phyloP scores from a whole-genome alignment of 2,797 vertebrate species.

The Poecile montanus region DNA sequence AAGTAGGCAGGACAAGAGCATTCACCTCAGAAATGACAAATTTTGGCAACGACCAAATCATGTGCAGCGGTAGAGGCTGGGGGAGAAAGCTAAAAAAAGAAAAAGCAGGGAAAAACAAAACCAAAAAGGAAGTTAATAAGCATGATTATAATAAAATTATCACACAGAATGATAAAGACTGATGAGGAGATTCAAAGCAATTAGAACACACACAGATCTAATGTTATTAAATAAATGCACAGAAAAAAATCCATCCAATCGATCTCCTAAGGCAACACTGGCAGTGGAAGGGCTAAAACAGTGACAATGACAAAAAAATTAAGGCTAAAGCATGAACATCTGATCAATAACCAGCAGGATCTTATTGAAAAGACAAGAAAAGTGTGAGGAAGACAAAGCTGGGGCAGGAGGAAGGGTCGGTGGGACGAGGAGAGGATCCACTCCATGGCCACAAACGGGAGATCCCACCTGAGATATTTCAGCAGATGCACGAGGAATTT shows the following conservation, averaged over 20 bases:
- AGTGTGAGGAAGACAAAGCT: not conserved
- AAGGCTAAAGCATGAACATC: not conserved
- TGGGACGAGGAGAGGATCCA: not conserved
- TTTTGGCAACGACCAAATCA: conserved; percentile 11
- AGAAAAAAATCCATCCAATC: not conserved
- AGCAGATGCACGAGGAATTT: not conserved
- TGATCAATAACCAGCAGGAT: not conserved
- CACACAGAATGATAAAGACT: not conserved
- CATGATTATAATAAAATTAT: not conserved
- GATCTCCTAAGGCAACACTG: not conserved
- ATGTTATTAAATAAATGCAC: not conserved
- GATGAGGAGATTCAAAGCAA: not conserved
- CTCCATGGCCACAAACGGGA: not conserved
- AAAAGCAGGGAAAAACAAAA: not conserved
- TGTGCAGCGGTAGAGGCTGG: not conserved
- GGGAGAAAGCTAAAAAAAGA: not conserved
- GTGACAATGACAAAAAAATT: not conserved
- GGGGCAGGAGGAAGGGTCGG: not conserved
- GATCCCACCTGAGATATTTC: not conserved
- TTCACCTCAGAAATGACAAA: conserved; percentile 42
- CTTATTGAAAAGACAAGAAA: not conserved
- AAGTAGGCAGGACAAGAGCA: not conserved
- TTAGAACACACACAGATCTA: not conserved
- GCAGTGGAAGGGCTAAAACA: not conserved
- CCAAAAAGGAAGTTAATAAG: not conserved